Evolutionary conservation across 2,113 vertebrate genomes (phyloP).

Genomic region (Chaetura pelagica): DNA sequence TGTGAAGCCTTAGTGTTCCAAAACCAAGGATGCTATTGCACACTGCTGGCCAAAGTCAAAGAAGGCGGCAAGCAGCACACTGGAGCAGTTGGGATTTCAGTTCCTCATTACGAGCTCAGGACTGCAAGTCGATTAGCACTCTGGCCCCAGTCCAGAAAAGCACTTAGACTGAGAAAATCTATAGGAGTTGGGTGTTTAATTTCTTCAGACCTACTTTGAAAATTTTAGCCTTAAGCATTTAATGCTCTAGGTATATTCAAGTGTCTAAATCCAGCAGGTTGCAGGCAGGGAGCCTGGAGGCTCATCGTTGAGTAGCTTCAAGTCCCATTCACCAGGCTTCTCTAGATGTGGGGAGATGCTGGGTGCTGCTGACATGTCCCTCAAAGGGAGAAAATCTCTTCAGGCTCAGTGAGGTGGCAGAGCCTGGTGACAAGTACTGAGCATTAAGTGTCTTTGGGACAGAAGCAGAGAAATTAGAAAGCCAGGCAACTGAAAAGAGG

Average conservation of each 20-base stretch:
- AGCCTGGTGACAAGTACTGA: neutral
- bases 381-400: neutral
- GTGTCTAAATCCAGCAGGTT: neutral
- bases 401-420: neutral
- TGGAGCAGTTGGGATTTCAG: neutral
- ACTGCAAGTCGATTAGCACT: neutral
- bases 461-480: neutral
- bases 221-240: conserved; percentile 1
- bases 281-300: neutral
- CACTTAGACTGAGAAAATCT: conserved; percentile 30
- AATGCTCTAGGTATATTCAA: neutral
- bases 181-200: neutral
- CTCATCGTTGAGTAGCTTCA: neutral
- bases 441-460: neutral
- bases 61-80: neutral
- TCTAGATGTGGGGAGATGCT: neutral
- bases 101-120: neutral
- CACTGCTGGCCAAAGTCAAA: neutral
- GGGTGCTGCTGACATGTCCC: neutral
- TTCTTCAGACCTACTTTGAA: neutral
- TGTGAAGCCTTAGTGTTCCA: conserved; percentile 4
- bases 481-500: neutral
- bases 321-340: neutral
- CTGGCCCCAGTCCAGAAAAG: conserved; percentile 26
- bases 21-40: conserved; percentile 16